Percentiles rank a stretch among this genome's conserved stretches.
phyloP scores from a whole-genome alignment of 2,113 vertebrate genomes.

The Melanostigma gelatinosum region DNA sequence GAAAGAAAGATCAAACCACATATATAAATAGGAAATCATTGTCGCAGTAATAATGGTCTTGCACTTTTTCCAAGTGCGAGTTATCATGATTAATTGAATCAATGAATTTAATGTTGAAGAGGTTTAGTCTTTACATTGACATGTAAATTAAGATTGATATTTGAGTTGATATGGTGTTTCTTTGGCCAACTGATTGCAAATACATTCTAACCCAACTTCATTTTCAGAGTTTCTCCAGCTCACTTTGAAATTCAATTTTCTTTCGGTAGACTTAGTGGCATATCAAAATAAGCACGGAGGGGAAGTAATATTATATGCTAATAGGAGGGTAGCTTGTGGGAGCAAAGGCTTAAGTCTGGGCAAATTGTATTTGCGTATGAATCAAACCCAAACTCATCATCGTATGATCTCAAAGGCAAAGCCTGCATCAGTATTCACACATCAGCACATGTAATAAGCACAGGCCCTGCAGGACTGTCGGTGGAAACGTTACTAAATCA shows the following conservation, averaged over 20 bases:
- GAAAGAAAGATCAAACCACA: conserved; percentile 27
- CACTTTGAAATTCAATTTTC: conserved; percentile 40
- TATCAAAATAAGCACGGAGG: conserved; percentile 52
- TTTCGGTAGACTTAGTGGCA: conserved; percentile 37
- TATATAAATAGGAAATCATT: neutral
- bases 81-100: neutral
- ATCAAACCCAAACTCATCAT: conserved; percentile 57
- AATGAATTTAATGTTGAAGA: neutral
- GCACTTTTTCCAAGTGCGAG: too few relatives aligned
- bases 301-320: conserved; percentile 57
- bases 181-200: conserved; percentile 22
- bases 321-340: conserved; percentile 51
- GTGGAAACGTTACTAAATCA: conserved; percentile 61
- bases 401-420: conserved; percentile 49
- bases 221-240: conserved; percentile 11
- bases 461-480: conserved; percentile 46
- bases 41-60: neutral
- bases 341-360: conserved; percentile 41
- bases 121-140: conserved; percentile 9
- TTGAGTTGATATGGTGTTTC: conserved; percentile 19
- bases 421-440: conserved; percentile 37
- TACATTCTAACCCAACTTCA: conserved; percentile 22
- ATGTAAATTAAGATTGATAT: conserved; percentile 35
- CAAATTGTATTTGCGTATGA: conserved; percentile 53
- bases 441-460: conserved; percentile 35